Base-by-base conservation (phyloP, 2,113 vertebrate genomes). In the Morphnarchus princeps region DNA sequence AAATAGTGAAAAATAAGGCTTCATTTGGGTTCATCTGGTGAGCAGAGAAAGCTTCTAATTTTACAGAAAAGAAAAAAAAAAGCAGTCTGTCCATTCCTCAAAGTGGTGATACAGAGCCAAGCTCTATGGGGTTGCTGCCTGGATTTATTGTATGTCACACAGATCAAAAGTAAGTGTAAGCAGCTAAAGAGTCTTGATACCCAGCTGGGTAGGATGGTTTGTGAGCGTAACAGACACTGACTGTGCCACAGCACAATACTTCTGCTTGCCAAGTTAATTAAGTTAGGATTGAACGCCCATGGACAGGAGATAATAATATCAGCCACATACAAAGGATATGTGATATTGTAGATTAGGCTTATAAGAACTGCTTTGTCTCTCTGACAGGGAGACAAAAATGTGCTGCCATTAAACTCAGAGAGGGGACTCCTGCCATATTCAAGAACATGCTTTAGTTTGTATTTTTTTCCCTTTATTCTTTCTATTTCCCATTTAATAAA, bases 251-350 rank as follows among this genome's bases (percentile, higher is more conserved):
- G 79, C 90, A 89, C 70, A 92, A 81, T 93, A 67, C 77, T 93
- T 85, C 89, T 91, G 67, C 89, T 96, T 94, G 87, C 97, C 94
- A 97, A 91, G 87, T 96, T 97, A 97, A 97, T 97, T 97, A 97
- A 98, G 93, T 94, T 94, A 95, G 87, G 89, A 98, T 93, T 96
- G 97, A 97, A 96, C 97, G 67, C 84, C 78, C 73, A 59, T 91
- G 63, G 80, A 87, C 74, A 87, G 63, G 40, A 76, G 86, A 93
- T 95, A 95, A 91, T 97, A 95, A 87, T 94, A 97, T 95, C 89
- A 91, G 59, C 73, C 73, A 73, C 90, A 83, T 89, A 88, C 91
- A 94, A 94, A 90, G 85, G 76, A 80, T 88, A 77, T 91, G 50
- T 83, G 86, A 94, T 95, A 94, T 90, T 90, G 69, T 49, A 93